A percentile compares a stretch with the other conserved stretches of the same genome.
Evolutionary conservation across 2,888 invertebrate species (phyloP).

Genomic region (Aphrophora alni): DNA sequence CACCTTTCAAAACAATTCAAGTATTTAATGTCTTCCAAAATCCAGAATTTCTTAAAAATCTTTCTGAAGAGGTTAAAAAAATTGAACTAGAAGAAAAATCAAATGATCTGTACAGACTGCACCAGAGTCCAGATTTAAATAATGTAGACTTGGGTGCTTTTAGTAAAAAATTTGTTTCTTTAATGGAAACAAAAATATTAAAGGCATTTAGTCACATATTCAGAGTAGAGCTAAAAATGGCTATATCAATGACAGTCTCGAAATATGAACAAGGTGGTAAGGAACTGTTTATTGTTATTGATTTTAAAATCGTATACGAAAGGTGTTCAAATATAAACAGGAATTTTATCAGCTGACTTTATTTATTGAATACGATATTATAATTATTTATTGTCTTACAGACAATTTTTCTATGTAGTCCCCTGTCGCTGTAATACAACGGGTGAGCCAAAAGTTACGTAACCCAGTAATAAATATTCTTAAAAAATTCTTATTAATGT

Average conservation of each 20-base stretch:
- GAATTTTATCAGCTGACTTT: no score
- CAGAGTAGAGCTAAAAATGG: neutral
- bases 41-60: neutral
- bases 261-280: constrained; percentile 2
- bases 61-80: neutral
- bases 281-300: neutral
- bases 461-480: no score
- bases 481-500: no score
- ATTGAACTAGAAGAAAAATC: neutral
- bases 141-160: neutral
- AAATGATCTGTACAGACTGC: neutral
- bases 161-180: neutral
- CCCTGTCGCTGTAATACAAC: no score
- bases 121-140: neutral
- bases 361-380: no score
- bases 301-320: no score
- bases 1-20: neutral
- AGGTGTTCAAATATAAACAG: no score
- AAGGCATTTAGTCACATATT: neutral
- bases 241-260: neutral
- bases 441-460: no score
- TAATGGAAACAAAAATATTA: neutral
- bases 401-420: no score
- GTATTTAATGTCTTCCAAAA: neutral
- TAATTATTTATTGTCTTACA: no score